Evolutionary conservation across 2,888 invertebrate genomes (phyloP).

Genomic region (Melolontha melolontha): DNA sequence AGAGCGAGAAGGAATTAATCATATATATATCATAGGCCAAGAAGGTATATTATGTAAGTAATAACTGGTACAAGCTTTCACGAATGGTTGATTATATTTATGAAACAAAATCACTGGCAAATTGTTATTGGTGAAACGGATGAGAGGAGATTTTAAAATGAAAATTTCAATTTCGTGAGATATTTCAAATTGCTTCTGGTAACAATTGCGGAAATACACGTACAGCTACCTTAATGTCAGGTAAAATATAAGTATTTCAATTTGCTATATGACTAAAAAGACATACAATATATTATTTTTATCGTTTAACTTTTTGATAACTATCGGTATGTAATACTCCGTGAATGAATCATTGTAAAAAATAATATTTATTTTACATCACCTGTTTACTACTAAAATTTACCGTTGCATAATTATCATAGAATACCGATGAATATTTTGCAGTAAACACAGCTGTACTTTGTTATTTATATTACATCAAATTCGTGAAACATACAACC

Average conservation of each 20-base stretch:
- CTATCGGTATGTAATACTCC: no score
- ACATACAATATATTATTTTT: no score
- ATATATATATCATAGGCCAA: slow-evolving; percentile 11
- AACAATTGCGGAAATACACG: slow-evolving; percentile 19
- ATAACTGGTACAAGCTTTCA: slow-evolving; percentile 21
- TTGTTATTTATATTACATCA: no score
- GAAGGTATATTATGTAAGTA: slow-evolving; percentile 16
- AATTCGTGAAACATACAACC: no score
- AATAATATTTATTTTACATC: no score
- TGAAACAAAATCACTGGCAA: slow-evolving; percentile 23
- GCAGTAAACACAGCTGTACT: neutral
- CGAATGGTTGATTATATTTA: slow-evolving; percentile 30
- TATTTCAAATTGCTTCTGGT: slow-evolving; percentile 22
- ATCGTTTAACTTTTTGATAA: no score
- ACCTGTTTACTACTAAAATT: no score
- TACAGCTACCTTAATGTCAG: neutral
- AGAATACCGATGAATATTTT: no score
- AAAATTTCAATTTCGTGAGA: slow-evolving; percentile 26
- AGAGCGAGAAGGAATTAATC: slow-evolving; percentile 27
- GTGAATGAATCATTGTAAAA: no score
- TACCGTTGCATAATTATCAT: no score
- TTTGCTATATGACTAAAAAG: no score
- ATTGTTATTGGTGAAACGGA: slow-evolving; percentile 3
- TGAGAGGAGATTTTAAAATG: slow-evolving; percentile 28
- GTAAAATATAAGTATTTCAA: no score